These are phyloP conservation scores for Apocrypta bakeri DNA, from an alignment of 1,140 invertebrate species.

Conservation along the genomic window DNA sequence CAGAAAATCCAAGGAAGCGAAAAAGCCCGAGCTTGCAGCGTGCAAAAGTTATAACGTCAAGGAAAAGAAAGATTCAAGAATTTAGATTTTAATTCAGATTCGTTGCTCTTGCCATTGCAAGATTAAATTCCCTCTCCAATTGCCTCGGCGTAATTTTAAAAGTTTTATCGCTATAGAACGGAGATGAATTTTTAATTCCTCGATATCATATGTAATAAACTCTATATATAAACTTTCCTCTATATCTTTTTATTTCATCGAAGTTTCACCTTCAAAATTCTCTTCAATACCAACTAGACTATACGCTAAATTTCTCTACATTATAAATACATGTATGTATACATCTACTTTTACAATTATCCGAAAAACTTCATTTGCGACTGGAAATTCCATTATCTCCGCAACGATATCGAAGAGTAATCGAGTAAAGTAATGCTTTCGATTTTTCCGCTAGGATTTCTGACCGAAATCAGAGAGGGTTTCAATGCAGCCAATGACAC, in stretches of 20 bases:
- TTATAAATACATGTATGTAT: too few species aligned
- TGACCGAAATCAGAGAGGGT: neutral
- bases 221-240: too few species aligned
- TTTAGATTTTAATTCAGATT: constrained; percentile 37
- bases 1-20: constrained; percentile 3
- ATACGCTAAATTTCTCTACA: too few species aligned
- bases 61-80: neutral
- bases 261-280: too few species aligned
- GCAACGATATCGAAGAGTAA: neutral
- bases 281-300: too few species aligned
- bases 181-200: neutral
- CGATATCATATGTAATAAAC: neutral
- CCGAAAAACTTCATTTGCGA: too few species aligned
- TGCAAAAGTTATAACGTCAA: constrained; percentile 15
- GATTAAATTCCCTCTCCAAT: neutral
- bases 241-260: too few species aligned
- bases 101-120: neutral
- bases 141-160: neutral
- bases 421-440: neutral
- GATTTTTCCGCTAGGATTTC: neutral
- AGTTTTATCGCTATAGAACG: neutral
- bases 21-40: neutral
- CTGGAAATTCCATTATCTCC: too few species aligned
- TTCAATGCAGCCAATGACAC: neutral
- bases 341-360: too few species aligned